phyloP scores from a whole-genome alignment of 2,888 invertebrate species.

The Serrognathus titanus region DNA sequence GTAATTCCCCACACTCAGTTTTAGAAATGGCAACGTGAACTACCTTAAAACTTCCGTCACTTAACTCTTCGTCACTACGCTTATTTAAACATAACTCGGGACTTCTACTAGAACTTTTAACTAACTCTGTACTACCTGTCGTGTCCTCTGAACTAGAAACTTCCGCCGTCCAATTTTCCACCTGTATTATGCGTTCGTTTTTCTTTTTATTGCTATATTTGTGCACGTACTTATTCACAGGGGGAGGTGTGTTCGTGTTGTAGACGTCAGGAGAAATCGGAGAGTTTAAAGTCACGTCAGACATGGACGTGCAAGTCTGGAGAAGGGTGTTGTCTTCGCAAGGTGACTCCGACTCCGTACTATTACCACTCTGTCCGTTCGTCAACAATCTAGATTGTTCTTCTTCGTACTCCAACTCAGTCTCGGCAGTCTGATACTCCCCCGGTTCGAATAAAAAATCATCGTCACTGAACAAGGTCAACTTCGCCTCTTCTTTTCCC shows the following conservation, averaged over 20 bases:
- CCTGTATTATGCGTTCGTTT: conserved; percentile 34
- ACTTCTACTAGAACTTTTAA: conserved; percentile 31
- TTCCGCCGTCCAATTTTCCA: conserved; percentile 32
- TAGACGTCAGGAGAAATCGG: conserved; percentile 45
- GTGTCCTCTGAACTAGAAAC: conserved; percentile 46
- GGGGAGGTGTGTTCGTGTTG: conserved; percentile 35
- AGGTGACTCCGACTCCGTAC: conserved; percentile 37
- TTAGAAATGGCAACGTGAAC: conserved; percentile 41
- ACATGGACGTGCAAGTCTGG: conserved; percentile 45
- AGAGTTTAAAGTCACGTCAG: conserved; percentile 47
- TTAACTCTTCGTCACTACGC: conserved; percentile 32
- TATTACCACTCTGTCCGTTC: conserved; percentile 39
- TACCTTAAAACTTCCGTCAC: conserved; percentile 35
- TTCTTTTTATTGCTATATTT: conserved; percentile 47
- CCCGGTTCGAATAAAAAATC: conserved; percentile 47
- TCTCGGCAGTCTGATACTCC: conserved; percentile 41
- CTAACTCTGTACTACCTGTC: conserved; percentile 38
- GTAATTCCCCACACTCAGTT: conserved; percentile 22
- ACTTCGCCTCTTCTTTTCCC: conserved; percentile 30
- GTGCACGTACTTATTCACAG: conserved; percentile 46
- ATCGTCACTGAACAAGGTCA: conserved; percentile 44
- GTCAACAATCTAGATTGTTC: conserved; percentile 37
- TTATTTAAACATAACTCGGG: conserved; percentile 32
- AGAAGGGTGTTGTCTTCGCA: conserved; percentile 45
- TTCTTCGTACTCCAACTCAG: conserved; percentile 35